A percentile compares a stretch with the other conserved stretches of the same genome.
These are phyloP conservation scores for Sphaerodactylus townsendi DNA, from an alignment of 2,113 vertebrate genomes.

Conservation along the genomic window DNA sequence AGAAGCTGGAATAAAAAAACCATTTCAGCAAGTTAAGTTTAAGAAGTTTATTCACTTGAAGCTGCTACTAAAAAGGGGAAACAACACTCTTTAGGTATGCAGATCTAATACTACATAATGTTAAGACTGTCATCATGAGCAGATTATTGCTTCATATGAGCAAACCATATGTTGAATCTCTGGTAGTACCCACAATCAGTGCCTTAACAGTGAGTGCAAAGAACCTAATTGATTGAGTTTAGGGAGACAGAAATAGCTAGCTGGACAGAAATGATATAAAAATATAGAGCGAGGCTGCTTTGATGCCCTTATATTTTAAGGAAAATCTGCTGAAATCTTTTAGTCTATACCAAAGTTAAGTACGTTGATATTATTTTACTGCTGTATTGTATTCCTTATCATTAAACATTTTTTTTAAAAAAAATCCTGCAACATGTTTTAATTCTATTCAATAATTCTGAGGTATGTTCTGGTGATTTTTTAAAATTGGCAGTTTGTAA, in stretches of 20 bases:
- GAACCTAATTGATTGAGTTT: background rate
- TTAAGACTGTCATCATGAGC: background rate
- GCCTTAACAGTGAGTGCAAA: background rate
- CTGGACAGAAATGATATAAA: background rate
- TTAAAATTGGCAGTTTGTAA: background rate
- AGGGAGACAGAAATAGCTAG: background rate
- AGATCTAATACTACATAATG: background rate
- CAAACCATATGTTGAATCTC: background rate
- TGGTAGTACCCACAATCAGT: background rate
- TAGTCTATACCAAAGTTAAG: background rate
- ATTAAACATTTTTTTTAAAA: background rate
- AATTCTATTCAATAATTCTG: too few species aligned
- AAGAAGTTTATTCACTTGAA: slow-evolving; percentile 1
- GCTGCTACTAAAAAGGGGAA: background rate
- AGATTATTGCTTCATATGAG: background rate
- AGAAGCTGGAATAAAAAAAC: background rate
- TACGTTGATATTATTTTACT: background rate
- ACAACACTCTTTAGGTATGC: background rate
- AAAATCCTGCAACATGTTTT: background rate
- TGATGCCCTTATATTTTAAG: background rate
- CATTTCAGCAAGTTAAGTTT: slow-evolving; percentile 2
- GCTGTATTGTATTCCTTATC: background rate
- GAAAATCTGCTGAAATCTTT: background rate
- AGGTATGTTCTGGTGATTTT: background rate
- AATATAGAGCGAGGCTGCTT: background rate